Evolutionary conservation across 1,140 invertebrate species (phyloP), one percentile per base, ranked within the genome.

Genomic region (Psilanteris sp.): DNA sequence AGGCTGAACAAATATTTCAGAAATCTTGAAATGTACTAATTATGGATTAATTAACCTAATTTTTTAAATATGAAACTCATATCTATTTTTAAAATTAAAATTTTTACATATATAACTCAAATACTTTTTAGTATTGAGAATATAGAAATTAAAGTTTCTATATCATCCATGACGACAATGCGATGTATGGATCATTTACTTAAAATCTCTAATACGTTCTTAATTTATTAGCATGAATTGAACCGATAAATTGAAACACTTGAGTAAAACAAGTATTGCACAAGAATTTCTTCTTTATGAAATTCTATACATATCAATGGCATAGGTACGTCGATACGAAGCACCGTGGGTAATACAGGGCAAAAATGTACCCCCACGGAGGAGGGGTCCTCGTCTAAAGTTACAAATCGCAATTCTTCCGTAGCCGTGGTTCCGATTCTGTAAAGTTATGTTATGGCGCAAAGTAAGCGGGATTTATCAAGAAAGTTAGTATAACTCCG

Each of bases 331-430:
- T 13, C 62, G 44, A 64, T 81, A 73, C 74, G 70, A 48, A 72
- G 34, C 41, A 59, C 48, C 64, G 77, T 39, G 68, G 68, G 71
- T 82, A 82, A 84, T 83, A 82, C 79, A 77, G 80, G 73, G 64
- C 72, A 62, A 48, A 70, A 71, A 39, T 54, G 68, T 54, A 64
- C 64, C 66, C 64, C 62, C 24, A 37, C 70, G 59, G 59, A 71
- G 74, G 74, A 61, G 75, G 81, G 70, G 80, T 86, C 79, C 87
- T 87, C 86, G 86, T 88, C 85, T 84, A 87, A 88, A 87, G 85
- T 88, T 88, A 87, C 85, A 85, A 88, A 88, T 88, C 82, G 85
- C 87, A 87, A 87, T 88, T 88, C 87, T 88, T 88, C 85, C 86
- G 79, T 87, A 83, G 85, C 85, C 80, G 81, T 87, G 86, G 80